Base-by-base conservation (phyloP, 2,797 vertebrate genomes). In the Mycteria americana region DNA sequence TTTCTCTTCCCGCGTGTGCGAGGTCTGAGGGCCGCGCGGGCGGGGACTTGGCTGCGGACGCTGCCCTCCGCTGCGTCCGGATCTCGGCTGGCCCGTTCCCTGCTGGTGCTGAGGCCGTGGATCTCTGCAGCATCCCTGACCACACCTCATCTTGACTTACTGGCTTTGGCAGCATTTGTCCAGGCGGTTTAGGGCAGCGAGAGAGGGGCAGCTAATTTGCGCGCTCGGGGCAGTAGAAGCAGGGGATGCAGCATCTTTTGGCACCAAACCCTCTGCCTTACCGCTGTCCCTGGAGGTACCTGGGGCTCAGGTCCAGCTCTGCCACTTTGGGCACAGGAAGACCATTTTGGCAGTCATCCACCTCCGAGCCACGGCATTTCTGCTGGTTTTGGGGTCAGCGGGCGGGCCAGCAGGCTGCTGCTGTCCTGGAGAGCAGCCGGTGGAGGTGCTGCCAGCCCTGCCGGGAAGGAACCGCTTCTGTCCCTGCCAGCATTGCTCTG, bases 31-130 rank as follows among this genome's bases (percentile, higher is more conserved):
- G 15, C 41, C 54, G 31, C 8, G 19, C 8, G 18, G 19, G 51
- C 5, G 2, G 2, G 7, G 39, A 37, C 24, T 31, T 2, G 14
- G 19, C 41, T 2, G 8, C 0, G 1, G 59, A 13, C 23, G 11
- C 25, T 37, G n/a, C 31, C 21, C 22, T 48, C n/a, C 51, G 27
- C 37, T 28, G 60, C 60, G 9, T 13, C 35, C 4, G 3, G 37
- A 28, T 39, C 60, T 33, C 0, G 0, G 43, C 57, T 18, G 43
- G 27, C n/a, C 31, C 1, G 0, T 24, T 53, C n/a, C 28, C 18
- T 21, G 39, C 8, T 43, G 27, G 11, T 35, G 69, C 59, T 1
- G 5, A 9, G 48, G 19, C 46, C 1, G 2, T 13, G 60, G 75
- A 6, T n/a, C 24, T 28, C 48, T 27, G 43, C 54, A 57, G n/a